Conservation (phyloP, 2,888 invertebrate genomes). For the Calameuta filiformis region DNA sequence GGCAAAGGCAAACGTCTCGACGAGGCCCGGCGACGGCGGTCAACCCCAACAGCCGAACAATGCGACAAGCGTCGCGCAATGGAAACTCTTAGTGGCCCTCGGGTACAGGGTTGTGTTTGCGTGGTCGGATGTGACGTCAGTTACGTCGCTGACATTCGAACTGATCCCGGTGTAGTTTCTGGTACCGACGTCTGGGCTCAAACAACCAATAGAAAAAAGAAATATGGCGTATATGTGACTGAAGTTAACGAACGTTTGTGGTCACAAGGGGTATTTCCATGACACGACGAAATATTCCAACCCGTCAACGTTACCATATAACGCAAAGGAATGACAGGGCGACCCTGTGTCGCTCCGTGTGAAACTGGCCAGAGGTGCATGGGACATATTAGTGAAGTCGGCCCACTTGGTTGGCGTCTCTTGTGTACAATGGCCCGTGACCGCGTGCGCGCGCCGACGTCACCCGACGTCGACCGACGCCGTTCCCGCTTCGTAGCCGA, state of each 20-base stretch:
- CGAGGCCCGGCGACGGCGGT: not conserved
- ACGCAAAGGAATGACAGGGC: not conserved
- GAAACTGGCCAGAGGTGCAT: conserved; percentile 16
- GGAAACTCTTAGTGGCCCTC: not conserved
- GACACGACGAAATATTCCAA: not conserved
- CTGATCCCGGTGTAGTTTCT: not conserved
- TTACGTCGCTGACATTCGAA: not conserved
- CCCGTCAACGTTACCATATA: not conserved
- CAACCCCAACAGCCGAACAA: not conserved
- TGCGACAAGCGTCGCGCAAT: not conserved
- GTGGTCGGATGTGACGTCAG: not conserved
- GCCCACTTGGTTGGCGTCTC: conserved; percentile 25
- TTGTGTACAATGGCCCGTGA: conserved; percentile 37
- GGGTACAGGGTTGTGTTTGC: not conserved
- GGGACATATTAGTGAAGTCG: conserved; percentile 33
- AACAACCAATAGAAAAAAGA: not conserved
- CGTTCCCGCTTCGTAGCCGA: conserved; percentile 29
- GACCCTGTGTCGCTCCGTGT: not conserved
- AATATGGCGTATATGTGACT: not conserved
- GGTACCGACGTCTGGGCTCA: not conserved
- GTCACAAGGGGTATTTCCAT: not conserved
- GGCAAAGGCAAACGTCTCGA: not conserved
- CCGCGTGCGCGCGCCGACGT: conserved; percentile 18
- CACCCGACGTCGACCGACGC: not conserved
- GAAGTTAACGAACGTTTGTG: not conserved